Evolutionary conservation across 2,113 vertebrate genomes (phyloP), one percentile per base, ranked within the genome.

Genomic region (Leuciscus idus): DNA sequence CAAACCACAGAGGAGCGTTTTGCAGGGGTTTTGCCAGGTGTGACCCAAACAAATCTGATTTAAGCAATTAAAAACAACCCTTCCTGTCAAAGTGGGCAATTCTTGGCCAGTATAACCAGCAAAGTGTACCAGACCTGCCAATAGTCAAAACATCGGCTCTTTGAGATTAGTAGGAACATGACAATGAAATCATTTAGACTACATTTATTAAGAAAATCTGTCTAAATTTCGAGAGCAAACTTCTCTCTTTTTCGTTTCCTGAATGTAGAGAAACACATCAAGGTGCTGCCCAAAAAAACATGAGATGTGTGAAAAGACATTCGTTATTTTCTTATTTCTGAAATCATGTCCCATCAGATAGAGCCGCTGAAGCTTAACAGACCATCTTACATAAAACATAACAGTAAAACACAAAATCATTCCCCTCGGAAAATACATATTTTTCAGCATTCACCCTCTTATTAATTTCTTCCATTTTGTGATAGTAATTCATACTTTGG

Each of bases 361-460:
- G 48, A 83, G 36, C 9, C 26, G 0, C 30, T 84, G 30, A 74
- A 59, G 30, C 66, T 33, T 57, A 19, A 36, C 68, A 59, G 33
- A 21, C 23, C 26, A 2, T 72, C 55, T 52, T 84, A 57, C 82
- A 73, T 72, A 59, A 73, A 84, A 57, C 68, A 84, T 59, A 36
- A 59, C 21, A 33, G 30, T 5, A 21, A 52, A 48, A 82, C 13
- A 17, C 61, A 50, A 52, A 72, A 23, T 23, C 43, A 57, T 28
- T 57, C 66, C 5, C 39, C 21, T 36, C 11, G 52, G 15, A 83
- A 83, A 57, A 55, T 17, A 68, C 66, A 73, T 1, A 11, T 48
- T 75, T 48, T 26, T 50, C 0, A 75, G 17, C 46, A 75, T 11
- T 26, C n/a, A n/a, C n/a, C 68, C 33, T 10, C 33, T 1, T 15